These are phyloP conservation scores for Columba livia DNA, from an alignment of 2,113 vertebrate genomes.

Conservation along the genomic window DNA sequence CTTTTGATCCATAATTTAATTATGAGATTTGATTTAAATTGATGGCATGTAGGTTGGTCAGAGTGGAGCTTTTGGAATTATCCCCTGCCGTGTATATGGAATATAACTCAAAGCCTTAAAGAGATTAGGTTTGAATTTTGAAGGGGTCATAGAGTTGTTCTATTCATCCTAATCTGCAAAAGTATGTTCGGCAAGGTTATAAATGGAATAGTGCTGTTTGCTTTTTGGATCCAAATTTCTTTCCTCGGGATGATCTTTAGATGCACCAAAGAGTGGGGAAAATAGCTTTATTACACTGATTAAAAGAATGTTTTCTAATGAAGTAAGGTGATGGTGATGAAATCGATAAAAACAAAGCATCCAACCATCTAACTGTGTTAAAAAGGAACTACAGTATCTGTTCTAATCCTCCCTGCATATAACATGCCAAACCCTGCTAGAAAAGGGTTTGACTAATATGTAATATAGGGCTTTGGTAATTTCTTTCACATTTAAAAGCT, in stretches of 20 bases:
- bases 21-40: background rate
- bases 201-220: background rate
- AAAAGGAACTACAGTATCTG: background rate
- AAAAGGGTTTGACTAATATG: background rate
- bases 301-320: background rate
- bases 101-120: background rate
- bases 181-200: background rate
- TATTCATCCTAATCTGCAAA: background rate
- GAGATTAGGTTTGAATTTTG: background rate
- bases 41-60: background rate
- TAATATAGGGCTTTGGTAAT: background rate
- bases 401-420: background rate
- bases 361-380: background rate
- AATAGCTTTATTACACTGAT: background rate
- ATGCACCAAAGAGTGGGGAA: fast-evolving
- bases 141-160: background rate
- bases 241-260: background rate
- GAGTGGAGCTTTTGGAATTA: background rate
- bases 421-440: background rate
- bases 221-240: background rate
- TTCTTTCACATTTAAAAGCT: background rate
- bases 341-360: background rate
- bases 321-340: background rate
- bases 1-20: background rate
- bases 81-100: background rate